Base-by-base conservation (phyloP, 1,140 invertebrate species). In the Drosophila cardini region DNA sequence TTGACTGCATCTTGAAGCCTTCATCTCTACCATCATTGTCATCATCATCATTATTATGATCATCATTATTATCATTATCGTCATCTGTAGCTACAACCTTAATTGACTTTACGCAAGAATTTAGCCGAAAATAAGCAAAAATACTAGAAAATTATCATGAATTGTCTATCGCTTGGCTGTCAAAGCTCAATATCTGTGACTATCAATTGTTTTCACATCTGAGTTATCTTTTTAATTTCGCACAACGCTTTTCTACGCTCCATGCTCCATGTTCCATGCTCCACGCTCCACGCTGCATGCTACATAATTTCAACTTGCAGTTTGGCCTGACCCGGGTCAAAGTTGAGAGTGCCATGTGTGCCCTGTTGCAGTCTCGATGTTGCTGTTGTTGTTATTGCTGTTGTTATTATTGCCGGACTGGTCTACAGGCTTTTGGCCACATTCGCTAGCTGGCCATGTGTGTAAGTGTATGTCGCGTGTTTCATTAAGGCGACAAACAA, bases 401-500 rank as follows among this genome's bases (percentile, higher is more conserved):
- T 16, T 40, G 45, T 40, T 42, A 56, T 9, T 57, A 18, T 40
- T 64, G 60, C 52, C n/a, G 70, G 70, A 68, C 70, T 68, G 45
- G 52, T 65, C 62, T 15, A 21, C 46, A 16, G 63, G 55, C 46
- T 36, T 36, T 50, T 71, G 80, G 74, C 18, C 48, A 57, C 48
- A 45, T 38, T 50, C 15, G 15, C 53, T 62, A 34, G 11, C 58
- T 26, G 8, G 18, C 40, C 53, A 75, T 72, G 69, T 76, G 73
- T 76, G 73, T 76, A 62, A 72, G 73, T 55, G 73, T 67, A 83
- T 87, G 84, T 87, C 84, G 84, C 80, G 85, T 89, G 84, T 89
- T 89, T 89, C 84, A 89, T 89, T 89, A 89, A 84, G 84, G 85
- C 84, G 84, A 89, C 84, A 89, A 90, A 90, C 84, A 89, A 89